These are phyloP conservation scores for Drosophila monieri DNA, from an alignment of 2,888 invertebrate genomes.

Conservation along the genomic window DNA sequence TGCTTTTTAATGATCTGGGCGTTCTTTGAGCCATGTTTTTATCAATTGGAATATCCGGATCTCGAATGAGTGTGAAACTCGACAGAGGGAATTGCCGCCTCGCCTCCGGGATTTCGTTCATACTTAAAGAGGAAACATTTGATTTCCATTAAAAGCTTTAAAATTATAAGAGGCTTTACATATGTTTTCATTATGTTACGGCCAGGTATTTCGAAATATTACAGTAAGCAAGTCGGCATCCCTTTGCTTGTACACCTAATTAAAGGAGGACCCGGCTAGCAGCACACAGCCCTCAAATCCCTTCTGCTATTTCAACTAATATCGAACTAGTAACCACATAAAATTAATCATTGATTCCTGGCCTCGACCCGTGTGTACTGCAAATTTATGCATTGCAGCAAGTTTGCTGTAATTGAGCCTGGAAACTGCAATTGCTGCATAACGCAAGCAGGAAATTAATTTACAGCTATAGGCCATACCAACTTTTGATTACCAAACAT, in stretches of 20 bases:
- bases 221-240: neutral
- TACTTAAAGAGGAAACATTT: neutral
- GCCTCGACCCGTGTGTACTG: constrained; percentile 18
- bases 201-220: neutral
- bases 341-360: constrained; percentile 65
- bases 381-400: constrained; percentile 74
- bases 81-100: constrained; percentile 5
- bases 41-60: constrained; percentile 27
- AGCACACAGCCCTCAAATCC: neutral
- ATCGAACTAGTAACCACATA: constrained; percentile 51
- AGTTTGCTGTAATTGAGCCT: constrained; percentile 45
- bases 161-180: no score
- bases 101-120: neutral
- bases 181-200: no score
- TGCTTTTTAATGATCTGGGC: constrained; percentile 68
- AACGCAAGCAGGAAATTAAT: constrained; percentile 58
- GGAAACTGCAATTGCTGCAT: constrained; percentile 43
- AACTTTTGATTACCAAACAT: constrained; percentile 49
- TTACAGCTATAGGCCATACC: constrained; percentile 30
- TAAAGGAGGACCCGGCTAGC: neutral
- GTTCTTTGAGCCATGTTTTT: constrained; percentile 41
- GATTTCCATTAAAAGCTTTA: neutral
- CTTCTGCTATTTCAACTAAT: constrained; percentile 8
- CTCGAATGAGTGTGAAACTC: constrained; percentile 5
- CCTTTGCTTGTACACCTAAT: neutral